Conservation (phyloP, 2,113 vertebrate genomes). For the Siphamia tubifer region DNA sequence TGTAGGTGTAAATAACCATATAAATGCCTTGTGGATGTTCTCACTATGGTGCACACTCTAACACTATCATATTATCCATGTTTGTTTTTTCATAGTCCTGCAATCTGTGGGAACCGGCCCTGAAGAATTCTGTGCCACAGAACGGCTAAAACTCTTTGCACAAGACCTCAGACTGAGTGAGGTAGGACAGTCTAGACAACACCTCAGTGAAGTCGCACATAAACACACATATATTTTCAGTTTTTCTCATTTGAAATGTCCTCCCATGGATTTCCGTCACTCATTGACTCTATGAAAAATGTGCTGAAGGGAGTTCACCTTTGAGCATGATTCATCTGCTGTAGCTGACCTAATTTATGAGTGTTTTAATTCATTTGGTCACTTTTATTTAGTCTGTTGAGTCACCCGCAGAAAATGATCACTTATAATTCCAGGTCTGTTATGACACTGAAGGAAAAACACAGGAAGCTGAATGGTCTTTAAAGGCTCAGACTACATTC, state of each 20-base stretch:
- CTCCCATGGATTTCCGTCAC: not conserved
- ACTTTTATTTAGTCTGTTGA: slow-evolving; percentile 7
- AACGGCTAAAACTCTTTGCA: slow-evolving; percentile 53
- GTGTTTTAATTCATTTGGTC: not conserved
- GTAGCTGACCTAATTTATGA: not conserved
- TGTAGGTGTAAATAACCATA: too few species aligned
- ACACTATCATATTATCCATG: not conserved
- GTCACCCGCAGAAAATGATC: not conserved
- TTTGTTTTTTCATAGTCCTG: slow-evolving; percentile 47
- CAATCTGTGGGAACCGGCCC: slow-evolving; percentile 13
- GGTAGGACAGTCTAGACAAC: slow-evolving; percentile 60
- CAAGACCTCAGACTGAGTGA: slow-evolving; percentile 42
- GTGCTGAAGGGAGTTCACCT: not conserved
- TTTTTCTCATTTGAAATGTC: not conserved
- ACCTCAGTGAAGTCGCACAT: not conserved
- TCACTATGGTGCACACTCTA: not conserved
- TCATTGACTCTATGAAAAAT: not conserved
- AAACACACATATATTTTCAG: not conserved
- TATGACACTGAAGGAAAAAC: not conserved
- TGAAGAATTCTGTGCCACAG: slow-evolving; percentile 69
- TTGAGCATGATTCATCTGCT: slow-evolving; percentile 2
- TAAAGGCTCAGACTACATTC: not conserved
- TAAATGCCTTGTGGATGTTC: too few species aligned
- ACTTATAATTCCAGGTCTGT: not conserved
- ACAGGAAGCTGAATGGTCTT: not conserved